phyloP scores from a whole-genome alignment of 1,140 invertebrate species.

The Monochamus saltuarius region DNA sequence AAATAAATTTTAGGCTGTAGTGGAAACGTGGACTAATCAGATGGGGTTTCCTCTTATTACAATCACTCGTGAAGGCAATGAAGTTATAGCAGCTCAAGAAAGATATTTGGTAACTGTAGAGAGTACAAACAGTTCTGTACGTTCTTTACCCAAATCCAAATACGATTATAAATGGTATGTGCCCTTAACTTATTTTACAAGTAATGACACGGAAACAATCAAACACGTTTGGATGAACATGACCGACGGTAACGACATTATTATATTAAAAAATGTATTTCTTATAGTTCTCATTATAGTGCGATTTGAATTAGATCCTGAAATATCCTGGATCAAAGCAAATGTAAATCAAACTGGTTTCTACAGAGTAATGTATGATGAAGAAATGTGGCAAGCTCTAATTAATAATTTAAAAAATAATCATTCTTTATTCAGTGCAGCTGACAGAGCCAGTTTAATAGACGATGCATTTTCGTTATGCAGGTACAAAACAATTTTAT shows the following conservation, averaged over 20 bases:
- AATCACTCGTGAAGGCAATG: constrained; percentile 62
- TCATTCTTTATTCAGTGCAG: constrained; percentile 67
- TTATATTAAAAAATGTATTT: constrained; percentile 10
- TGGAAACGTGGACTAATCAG: constrained; percentile 86
- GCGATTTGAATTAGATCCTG: constrained; percentile 63
- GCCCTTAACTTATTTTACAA: constrained; percentile 73
- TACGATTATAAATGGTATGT: constrained; percentile 72
- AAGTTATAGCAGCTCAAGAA: constrained; percentile 62
- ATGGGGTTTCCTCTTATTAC: constrained; percentile 76
- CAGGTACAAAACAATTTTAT: constrained; percentile 57
- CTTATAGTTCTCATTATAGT: constrained; percentile 53
- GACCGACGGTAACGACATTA: constrained; percentile 61
- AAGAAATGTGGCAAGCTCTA: constrained; percentile 72
- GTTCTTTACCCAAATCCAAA: constrained; percentile 42
- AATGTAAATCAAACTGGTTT: constrained; percentile 87
- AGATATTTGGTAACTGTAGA: constrained; percentile 57
- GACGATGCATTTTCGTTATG: constrained; percentile 77
- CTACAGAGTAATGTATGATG: constrained; percentile 83
- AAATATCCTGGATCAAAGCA: constrained; percentile 78
- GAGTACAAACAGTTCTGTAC: constrained; percentile 44
- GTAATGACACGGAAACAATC: constrained; percentile 54
- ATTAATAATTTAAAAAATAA: constrained; percentile 68
- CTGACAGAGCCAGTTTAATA: constrained; percentile 73
- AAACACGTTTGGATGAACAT: constrained; percentile 71
- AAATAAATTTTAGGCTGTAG: constrained; percentile 58